Conservation (phyloP, 2,888 invertebrate species). For the Lepidocyrtoides sp. region DNA sequence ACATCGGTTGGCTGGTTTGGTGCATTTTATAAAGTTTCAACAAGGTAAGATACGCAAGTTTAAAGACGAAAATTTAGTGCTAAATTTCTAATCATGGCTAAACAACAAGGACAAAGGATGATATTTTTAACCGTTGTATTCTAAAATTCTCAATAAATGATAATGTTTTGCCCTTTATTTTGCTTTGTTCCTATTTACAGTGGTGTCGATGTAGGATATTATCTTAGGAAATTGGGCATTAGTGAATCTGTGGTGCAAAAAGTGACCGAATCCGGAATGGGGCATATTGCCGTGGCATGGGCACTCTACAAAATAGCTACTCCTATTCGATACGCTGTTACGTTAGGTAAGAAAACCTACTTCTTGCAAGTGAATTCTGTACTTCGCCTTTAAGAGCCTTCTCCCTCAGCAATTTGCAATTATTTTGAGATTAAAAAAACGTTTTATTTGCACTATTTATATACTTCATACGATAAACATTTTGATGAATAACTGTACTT, state of each 20-base stretch:
- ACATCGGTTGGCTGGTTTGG: constrained; percentile 97
- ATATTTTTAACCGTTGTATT: too few species aligned
- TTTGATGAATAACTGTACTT: too few species aligned
- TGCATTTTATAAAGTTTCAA: constrained; percentile 94
- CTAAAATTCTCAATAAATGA: too few species aligned
- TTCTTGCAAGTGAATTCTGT: too few species aligned
- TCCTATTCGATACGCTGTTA: constrained; percentile 96
- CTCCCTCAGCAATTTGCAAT: too few species aligned
- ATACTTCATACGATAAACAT: too few species aligned
- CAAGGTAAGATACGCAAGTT: constrained; percentile 89
- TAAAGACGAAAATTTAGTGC: neutral
- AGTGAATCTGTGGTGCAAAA: constrained; percentile 93
- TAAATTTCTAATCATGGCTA: neutral
- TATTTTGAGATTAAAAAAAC: too few species aligned
- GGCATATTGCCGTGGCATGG: constrained; percentile 96
- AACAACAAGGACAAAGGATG: too few species aligned
- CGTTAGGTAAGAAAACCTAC: constrained; percentile 90
- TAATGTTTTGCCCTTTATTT: too few species aligned
- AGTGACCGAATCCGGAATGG: constrained; percentile 93
- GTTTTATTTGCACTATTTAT: too few species aligned
- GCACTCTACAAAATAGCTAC: constrained; percentile 97
- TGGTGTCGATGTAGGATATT: constrained; percentile 95
- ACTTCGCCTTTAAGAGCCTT: too few species aligned
- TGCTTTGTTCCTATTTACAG: constrained; percentile 88
- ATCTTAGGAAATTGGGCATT: constrained; percentile 92